Base-by-base conservation (phyloP, 2,113 vertebrate species). In the Oncorhynchus tshawytscha region DNA sequence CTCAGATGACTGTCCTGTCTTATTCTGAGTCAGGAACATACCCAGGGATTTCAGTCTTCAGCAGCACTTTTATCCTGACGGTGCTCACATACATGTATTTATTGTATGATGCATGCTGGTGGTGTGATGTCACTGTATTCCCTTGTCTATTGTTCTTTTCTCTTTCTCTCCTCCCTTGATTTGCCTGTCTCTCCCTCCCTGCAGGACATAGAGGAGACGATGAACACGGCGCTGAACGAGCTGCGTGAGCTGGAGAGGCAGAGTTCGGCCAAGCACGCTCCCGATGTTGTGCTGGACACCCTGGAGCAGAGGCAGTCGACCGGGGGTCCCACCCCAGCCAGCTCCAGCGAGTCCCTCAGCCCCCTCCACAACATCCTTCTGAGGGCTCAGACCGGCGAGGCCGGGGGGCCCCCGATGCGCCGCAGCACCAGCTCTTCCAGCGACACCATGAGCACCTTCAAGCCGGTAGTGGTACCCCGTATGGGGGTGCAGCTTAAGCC, bases 131-230 rank as follows among this genome's bases (percentile, higher is more conserved):
- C 20, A 31, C 73, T 34, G 6, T 24, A 20, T 27, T 18, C 73
- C 57, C 34, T 68, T 69, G 18, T 68, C 67, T n/a, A 24, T 5
- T 4, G 48, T 24, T 66, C 2, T 12, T 34, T 18, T 75, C 77
- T n/a, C 45, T 13, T 60, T 34, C 54, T 59, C 34, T 24, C 45
- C 39, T 5, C 22, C 49, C 13, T 7, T 29, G 79, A 11, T 49
- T 25, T 31, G 34, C 39, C 39, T 45, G 2, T 45, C 39, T 45
- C 9, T 9, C 39, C 8, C 39, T 75, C 74, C 70, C 66, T 39
- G 84, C 89, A 99, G 98, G 98, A 99, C 91, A 99, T 99, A 45
- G 97, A 99, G 81, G 97, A 99, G 88, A 99, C 97, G 0, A 99
- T 99, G 98, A 99, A 98, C 92, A 97, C 96, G 0, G 98, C 97